These are phyloP conservation scores for Xenotilapia longispinis DNA, from an alignment of 2,113 vertebrate genomes.

Conservation along the genomic window DNA sequence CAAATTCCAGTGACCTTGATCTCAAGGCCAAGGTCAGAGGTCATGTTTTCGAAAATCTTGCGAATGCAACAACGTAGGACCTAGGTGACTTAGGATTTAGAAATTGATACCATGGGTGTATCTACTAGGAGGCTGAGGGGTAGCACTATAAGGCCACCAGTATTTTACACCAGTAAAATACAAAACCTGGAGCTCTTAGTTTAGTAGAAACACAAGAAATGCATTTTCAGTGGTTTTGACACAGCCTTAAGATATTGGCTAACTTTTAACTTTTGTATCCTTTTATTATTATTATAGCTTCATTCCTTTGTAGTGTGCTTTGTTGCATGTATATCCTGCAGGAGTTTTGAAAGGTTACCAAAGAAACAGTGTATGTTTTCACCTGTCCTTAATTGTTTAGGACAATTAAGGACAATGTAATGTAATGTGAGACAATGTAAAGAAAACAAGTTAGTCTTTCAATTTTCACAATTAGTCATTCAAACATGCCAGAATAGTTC, in stretches of 20 bases:
- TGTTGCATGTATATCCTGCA: not conserved
- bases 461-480: not conserved
- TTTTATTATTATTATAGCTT: not conserved
- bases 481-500: not conserved
- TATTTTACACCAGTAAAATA: not conserved
- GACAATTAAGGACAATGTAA: too few species aligned
- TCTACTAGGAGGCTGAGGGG: not conserved
- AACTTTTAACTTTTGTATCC: not conserved
- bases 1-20: not conserved
- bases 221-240: not conserved
- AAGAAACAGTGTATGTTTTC: not conserved
- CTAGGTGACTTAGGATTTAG: not conserved
- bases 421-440: not conserved
- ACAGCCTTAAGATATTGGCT: not conserved
- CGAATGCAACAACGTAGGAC: not conserved
- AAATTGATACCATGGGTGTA: not conserved
- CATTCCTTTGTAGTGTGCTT: not conserved
- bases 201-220: not conserved
- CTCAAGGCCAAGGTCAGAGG: not conserved
- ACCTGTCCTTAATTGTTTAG: not conserved
- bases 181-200: not conserved
- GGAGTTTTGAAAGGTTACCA: not conserved
- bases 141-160: not conserved
- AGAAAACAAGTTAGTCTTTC: not conserved
- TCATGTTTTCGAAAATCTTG: not conserved